Conservation (phyloP, 2,113 vertebrate genomes). For the Rhombomys opimus region DNA sequence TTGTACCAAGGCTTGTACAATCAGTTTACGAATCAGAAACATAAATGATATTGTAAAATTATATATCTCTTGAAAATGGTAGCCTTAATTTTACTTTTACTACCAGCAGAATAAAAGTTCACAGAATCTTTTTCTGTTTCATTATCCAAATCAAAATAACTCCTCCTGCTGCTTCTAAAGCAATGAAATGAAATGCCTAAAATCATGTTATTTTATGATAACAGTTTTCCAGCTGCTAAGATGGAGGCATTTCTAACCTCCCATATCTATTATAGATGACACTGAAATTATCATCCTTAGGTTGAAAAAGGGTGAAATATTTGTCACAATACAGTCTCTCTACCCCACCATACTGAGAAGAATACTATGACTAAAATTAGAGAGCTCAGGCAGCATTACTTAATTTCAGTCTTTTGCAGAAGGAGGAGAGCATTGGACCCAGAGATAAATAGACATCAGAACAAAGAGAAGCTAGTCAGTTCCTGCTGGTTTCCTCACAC, state of each 20-base stretch:
- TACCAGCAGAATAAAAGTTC: conserved; percentile 65
- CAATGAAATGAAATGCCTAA: conserved; percentile 75
- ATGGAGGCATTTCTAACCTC: conserved; percentile 75
- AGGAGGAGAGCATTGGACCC: conserved; percentile 77
- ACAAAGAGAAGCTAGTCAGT: conserved; percentile 80
- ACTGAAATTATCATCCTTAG: conserved; percentile 80
- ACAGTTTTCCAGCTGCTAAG: conserved; percentile 78
- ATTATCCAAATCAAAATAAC: conserved; percentile 58
- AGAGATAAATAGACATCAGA: conserved; percentile 82
- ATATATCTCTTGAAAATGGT: conserved; percentile 45
- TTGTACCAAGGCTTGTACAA: conserved; percentile 42
- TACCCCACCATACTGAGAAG: conserved; percentile 76
- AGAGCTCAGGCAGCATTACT: conserved; percentile 76
- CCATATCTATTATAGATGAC: conserved; percentile 79
- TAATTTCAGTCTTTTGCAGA: conserved; percentile 82
- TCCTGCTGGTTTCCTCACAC: conserved; percentile 71
- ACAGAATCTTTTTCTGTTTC: conserved; percentile 43
- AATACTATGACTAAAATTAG: conserved; percentile 81
- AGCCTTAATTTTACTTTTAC: conserved; percentile 68
- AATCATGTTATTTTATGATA: conserved; percentile 81
- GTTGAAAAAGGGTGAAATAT: conserved; percentile 79
- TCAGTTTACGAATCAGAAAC: conserved; percentile 43
- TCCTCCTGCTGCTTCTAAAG: conserved; percentile 64
- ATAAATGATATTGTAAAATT: conserved; percentile 70
- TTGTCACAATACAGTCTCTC: conserved; percentile 80